A percentile compares a stretch with the other conserved stretches of the same genome.
These are phyloP conservation scores for Megaleporinus macrocephalus DNA, from an alignment of 2,113 vertebrate genomes.

Conservation along the genomic window DNA sequence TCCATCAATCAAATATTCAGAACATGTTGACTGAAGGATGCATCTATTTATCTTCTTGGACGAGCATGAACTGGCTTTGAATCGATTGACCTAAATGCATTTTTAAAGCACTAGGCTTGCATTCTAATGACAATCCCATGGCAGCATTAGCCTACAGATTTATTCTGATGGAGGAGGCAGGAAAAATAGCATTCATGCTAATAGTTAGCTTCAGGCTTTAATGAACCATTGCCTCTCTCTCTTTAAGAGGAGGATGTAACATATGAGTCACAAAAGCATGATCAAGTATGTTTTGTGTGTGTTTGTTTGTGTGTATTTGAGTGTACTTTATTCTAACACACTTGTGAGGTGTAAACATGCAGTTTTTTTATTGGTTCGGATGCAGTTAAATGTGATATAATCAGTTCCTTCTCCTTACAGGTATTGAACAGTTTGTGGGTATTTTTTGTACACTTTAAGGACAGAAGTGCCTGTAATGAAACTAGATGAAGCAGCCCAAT, in stretches of 20 bases:
- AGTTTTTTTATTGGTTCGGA: neutral
- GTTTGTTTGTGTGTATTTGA: neutral
- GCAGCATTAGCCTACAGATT: conserved; percentile 12
- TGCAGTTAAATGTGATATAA: neutral
- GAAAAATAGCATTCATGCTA: neutral
- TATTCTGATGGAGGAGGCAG: neutral
- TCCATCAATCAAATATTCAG: neutral
- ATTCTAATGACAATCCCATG: neutral
- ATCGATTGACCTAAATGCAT: neutral
- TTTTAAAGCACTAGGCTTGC: neutral
- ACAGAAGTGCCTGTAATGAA: too few species aligned
- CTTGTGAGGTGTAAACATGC: neutral
- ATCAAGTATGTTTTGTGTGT: neutral
- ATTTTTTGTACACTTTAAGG: too few species aligned
- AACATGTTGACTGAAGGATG: neutral
- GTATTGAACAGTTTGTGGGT: too few species aligned
- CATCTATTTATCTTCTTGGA: neutral
- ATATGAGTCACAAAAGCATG: neutral
- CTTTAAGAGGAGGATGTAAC: neutral
- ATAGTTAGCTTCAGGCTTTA: conserved; percentile 23
- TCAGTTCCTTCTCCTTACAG: too few species aligned
- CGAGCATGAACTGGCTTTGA: neutral
- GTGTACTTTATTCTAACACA: conserved; percentile 19
- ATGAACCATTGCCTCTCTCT: neutral
- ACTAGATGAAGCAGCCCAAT: too few species aligned